These are phyloP conservation scores for Axinella damicornis DNA, from an alignment of 37 sponge, comb jelly and placozoan species.

Conservation along the genomic window DNA sequence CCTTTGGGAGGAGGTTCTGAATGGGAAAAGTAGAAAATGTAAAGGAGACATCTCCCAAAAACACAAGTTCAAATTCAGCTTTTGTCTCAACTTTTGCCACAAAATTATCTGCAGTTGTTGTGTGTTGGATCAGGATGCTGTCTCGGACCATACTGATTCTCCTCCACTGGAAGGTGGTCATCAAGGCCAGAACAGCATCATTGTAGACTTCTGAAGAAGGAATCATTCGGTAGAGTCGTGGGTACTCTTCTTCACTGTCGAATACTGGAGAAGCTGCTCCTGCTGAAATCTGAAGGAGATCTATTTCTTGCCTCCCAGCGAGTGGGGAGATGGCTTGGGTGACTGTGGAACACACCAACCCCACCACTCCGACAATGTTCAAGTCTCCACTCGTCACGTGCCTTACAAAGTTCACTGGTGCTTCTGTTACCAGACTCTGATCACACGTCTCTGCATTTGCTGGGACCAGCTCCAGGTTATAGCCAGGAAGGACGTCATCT, in stretches of 20 bases:
- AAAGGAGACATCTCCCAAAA: no score
- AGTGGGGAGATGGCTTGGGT: slow-evolving; percentile 17
- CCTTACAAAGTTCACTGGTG: slow-evolving; percentile 11
- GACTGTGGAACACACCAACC: slow-evolving; percentile 31
- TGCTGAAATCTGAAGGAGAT: slow-evolving; percentile 28
- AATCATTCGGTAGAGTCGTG: slow-evolving; percentile 22
- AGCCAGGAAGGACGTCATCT: slow-evolving; percentile 8
- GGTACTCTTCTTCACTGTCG: no score
- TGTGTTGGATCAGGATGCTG: background rate
- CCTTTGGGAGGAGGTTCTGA: no score
- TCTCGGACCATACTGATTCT: background rate
- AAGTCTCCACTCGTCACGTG: background rate
- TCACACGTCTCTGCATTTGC: slow-evolving; percentile 1
- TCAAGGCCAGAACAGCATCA: slow-evolving; percentile 20
- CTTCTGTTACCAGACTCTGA: background rate
- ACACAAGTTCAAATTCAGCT: no score
- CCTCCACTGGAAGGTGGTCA: slow-evolving; percentile 3
- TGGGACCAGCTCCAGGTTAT: slow-evolving; percentile 35
- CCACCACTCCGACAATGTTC: slow-evolving; percentile 27
- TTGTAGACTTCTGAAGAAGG: slow-evolving; percentile 19
- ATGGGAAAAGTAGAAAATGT: no score
- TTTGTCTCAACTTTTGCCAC: no score
- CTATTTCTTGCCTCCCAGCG: slow-evolving; percentile 10
- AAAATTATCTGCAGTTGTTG: background rate
- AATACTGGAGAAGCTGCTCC: background rate